Base-by-base conservation (phyloP, 2,797 vertebrate genomes). In the Masticophis lateralis region DNA sequence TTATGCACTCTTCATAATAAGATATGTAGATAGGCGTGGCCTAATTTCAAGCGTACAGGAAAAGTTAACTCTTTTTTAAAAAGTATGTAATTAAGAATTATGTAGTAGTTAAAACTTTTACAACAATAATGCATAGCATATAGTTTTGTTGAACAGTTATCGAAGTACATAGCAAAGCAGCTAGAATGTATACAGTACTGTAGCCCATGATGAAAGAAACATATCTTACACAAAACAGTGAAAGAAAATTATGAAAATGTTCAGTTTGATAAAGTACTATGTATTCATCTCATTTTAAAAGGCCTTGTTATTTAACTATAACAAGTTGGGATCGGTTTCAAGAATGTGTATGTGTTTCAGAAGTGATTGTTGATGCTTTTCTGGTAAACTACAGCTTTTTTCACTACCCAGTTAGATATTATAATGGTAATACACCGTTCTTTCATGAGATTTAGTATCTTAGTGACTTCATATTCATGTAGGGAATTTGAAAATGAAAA, bases 331-430 rank as follows among this genome's bases (percentile, higher is more conserved):
- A 95, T 91, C 43, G 86, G 92, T 97, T 98, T 97, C 96, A 97
- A 94, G 95, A 63, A 89, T 59, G n/a, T 96, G 20, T 96, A 89
- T 95, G 89, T 96, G 95, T 94, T 59, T 93, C 94, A 95, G 95
- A 96, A 96, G 94, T 96, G 97, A 93, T 89, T 96, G 96, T 97
- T 95, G 94, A 97, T 95, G 90, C 94, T 97, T 96, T 96, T 95
- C 92, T 97, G 92, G 25, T 96, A 95, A 94, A 93, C 95, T 95
- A 94, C 87, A 96, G 93, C 91, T 93, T 94, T 90, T 90, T 91
- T 11, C n/a, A 55, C 95, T 96, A 95, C 95, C 96, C 18, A 87
- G 74, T 91, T 96, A 93, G 93, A 91, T 97, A 97, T 94, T 94
- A 92, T 94, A 96, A 94, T 90, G 87, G 87, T 93, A 95, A 93